Percentiles rank a stretch among this genome's conserved stretches.
Evolutionary conservation across 2,113 vertebrate species (phyloP).

Genomic region (Pimephales promelas): DNA sequence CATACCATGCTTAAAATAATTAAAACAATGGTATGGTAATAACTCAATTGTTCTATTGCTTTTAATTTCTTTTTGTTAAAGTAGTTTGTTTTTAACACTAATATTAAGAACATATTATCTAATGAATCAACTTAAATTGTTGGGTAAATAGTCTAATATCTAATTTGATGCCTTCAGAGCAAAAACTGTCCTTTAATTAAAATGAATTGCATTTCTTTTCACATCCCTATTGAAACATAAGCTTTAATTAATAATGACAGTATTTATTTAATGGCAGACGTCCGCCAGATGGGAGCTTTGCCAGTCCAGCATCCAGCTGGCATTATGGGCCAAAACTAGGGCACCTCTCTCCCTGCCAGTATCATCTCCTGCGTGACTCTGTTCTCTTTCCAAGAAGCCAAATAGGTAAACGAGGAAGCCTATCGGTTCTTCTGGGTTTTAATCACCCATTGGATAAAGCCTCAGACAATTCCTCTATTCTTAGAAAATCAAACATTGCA

Average conservation of each 20-base stretch:
- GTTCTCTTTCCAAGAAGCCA: conserved; percentile 38
- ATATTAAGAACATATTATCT: background rate
- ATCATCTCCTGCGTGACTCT: background rate
- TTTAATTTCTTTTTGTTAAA: no score
- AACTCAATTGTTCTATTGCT: background rate
- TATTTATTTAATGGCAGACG: conserved; percentile 2
- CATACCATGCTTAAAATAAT: background rate
- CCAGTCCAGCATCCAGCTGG: conserved; percentile 39
- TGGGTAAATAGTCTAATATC: background rate
- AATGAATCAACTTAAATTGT: background rate
- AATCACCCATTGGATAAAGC: background rate
- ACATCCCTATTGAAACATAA: background rate
- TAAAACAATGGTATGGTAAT: background rate
- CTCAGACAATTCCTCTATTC: background rate
- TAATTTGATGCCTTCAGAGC: background rate
- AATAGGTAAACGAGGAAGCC: background rate
- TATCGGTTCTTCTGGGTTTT: background rate
- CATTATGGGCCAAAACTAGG: conserved; percentile 29
- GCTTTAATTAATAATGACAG: background rate
- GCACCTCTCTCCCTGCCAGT: background rate
- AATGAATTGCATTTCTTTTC: background rate
- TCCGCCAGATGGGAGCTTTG: conserved; percentile 31
- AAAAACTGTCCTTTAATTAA: background rate
- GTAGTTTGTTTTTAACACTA: background rate
- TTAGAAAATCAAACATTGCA: background rate